Evolutionary conservation across 2,797 vertebrate genomes (phyloP).

Genomic region (Danio aesculapii): DNA sequence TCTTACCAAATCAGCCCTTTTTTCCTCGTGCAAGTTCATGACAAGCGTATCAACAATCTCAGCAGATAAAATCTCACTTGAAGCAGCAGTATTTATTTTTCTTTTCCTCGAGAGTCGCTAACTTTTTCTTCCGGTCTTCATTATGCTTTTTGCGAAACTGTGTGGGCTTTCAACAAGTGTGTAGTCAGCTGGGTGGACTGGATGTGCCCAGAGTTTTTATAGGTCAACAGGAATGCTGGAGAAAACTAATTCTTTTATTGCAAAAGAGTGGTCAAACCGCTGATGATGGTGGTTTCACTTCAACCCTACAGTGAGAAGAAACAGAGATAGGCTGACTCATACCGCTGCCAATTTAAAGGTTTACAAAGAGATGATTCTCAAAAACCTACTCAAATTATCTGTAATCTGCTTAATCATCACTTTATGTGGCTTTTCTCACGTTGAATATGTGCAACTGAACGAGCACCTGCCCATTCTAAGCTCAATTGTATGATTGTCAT

Average conservation of each 20-base stretch:
- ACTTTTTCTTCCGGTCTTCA: constrained; percentile 66
- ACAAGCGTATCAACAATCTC: constrained; percentile 41
- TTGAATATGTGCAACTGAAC: not conserved
- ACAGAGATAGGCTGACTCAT: constrained; percentile 40
- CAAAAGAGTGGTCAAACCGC: constrained; percentile 69
- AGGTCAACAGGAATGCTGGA: constrained; percentile 68
- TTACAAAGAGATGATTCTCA: constrained; percentile 15
- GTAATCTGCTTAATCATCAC: constrained; percentile 20
- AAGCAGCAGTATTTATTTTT: constrained; percentile 56
- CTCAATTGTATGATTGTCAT: not conserved
- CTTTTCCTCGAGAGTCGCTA: constrained; percentile 66
- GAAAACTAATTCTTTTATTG: constrained; percentile 66
- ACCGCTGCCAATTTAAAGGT: constrained; percentile 40
- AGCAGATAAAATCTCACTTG: constrained; percentile 42
- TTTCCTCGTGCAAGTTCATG: not conserved
- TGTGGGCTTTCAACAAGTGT: constrained; percentile 51
- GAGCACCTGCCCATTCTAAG: not conserved
- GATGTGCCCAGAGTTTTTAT: constrained; percentile 74
- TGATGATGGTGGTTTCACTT: constrained; percentile 74
- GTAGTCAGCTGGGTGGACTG: constrained; percentile 68
- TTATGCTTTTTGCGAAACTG: constrained; percentile 45
- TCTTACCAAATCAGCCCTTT: constrained; percentile 44
- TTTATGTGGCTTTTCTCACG: constrained; percentile 1
- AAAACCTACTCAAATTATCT: constrained; percentile 2
- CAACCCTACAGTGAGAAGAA: constrained; percentile 53